These are phyloP conservation scores for Amblyjoppa proteus DNA, from an alignment of 2,888 invertebrate genomes.

Conservation along the genomic window DNA sequence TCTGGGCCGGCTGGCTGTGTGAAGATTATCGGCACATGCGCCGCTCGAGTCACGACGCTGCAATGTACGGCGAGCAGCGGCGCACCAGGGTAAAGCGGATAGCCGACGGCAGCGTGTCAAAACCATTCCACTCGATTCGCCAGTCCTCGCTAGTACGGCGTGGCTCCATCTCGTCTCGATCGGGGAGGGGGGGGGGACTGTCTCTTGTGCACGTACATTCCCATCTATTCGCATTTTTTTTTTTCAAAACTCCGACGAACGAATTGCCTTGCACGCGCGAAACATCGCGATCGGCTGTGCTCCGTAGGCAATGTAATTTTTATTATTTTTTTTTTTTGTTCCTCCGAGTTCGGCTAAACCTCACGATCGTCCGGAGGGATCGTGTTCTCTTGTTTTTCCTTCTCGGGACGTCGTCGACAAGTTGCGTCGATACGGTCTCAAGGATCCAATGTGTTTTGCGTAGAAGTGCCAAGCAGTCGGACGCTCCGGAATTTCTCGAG, in stretches of 20 bases:
- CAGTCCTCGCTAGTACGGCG: slow-evolving; percentile 79
- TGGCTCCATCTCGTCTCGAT: slow-evolving; percentile 75
- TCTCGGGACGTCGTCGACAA: neutral
- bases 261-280: slow-evolving; percentile 1
- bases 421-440: neutral
- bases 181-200: slow-evolving; percentile 23
- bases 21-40: slow-evolving; percentile 84
- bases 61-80: slow-evolving; percentile 48
- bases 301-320: neutral
- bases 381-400: neutral
- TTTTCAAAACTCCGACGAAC: neutral
- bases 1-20: slow-evolving; percentile 57
- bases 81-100: slow-evolving; percentile 71
- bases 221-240: slow-evolving; percentile 3
- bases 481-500: slow-evolving; percentile 27
- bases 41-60: slow-evolving; percentile 70
- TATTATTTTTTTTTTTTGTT: neutral
- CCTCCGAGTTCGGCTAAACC: neutral
- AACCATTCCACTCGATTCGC: slow-evolving; percentile 79
- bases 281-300: neutral
- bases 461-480: slow-evolving; percentile 11
- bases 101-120: slow-evolving; percentile 81
- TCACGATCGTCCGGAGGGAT: neutral
- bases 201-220: neutral
- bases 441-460: slow-evolving; percentile 9